These are phyloP conservation scores for Agrochola macilenta DNA, from an alignment of 2,888 invertebrate species.

Conservation along the genomic window DNA sequence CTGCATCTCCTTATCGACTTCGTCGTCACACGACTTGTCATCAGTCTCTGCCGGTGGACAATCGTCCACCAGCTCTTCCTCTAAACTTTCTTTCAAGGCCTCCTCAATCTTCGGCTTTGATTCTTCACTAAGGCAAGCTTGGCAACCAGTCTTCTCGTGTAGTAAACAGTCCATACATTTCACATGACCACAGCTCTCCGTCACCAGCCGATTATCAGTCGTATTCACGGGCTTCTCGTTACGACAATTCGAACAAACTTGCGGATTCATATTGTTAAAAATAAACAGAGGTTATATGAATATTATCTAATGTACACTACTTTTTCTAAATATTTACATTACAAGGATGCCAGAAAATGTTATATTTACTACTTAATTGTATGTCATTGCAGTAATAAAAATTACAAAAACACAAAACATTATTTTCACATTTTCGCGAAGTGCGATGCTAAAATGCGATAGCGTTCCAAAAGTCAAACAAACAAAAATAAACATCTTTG, in stretches of 20 bases:
- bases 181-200: slow-evolving; percentile 94
- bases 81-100: slow-evolving; percentile 51
- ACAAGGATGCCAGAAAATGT: slow-evolving; percentile 40
- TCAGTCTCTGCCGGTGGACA: slow-evolving; percentile 55
- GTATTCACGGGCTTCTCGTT: slow-evolving; percentile 89
- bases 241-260: slow-evolving; percentile 91
- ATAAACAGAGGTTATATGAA: slow-evolving; percentile 72
- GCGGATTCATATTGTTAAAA: slow-evolving; percentile 82
- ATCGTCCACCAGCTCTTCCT: slow-evolving; percentile 58
- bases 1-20: slow-evolving; percentile 50
- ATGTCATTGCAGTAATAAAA: slow-evolving; percentile 36
- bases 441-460: slow-evolving; percentile 58
- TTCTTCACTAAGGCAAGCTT: slow-evolving; percentile 84
- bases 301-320: slow-evolving; percentile 36
- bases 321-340: slow-evolving; percentile 58
- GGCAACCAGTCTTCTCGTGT: slow-evolving; percentile 92
- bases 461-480: slow-evolving; percentile 51
- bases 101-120: slow-evolving; percentile 58
- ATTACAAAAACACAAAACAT: slow-evolving; percentile 52
- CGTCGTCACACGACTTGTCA: slow-evolving; percentile 59
- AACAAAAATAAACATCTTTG: neutral
- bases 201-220: slow-evolving; percentile 92
- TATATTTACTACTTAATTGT: slow-evolving; percentile 19
- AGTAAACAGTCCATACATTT: slow-evolving; percentile 94
- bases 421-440: slow-evolving; percentile 64